Conservation (phyloP, 2,113 vertebrate species). For the Antennarius striatus region DNA sequence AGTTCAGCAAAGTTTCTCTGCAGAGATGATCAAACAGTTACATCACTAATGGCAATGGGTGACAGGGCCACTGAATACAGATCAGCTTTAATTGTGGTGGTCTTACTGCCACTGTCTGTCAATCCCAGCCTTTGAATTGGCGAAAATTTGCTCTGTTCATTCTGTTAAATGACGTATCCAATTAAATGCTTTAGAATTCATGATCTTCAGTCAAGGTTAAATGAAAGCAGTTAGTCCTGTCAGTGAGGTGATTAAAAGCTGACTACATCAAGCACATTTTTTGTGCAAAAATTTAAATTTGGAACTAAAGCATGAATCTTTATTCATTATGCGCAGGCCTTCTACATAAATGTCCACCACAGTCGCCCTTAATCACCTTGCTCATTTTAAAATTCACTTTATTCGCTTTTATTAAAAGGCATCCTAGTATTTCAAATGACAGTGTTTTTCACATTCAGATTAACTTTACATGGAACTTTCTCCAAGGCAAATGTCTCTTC, state of each 20-base stretch:
- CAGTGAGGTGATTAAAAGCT: constrained; percentile 99
- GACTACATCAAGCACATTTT: constrained; percentile 98
- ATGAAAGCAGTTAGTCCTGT: constrained; percentile 99
- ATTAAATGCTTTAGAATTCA: constrained; percentile 99
- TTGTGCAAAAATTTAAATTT: constrained; percentile 98
- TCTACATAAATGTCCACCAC: constrained; percentile 97
- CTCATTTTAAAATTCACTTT: constrained; percentile 96
- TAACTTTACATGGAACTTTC: constrained; percentile 48
- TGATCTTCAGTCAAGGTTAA: constrained; percentile 99
- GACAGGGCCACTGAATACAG: constrained; percentile 96
- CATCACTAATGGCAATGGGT: constrained; percentile 93
- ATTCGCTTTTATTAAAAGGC: constrained; percentile 85
- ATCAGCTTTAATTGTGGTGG: constrained; percentile 99
- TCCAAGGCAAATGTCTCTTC: constrained; percentile 18
- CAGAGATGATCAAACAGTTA: constrained; percentile 91
- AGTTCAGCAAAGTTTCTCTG: constrained; percentile 88
- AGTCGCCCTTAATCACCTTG: constrained; percentile 96
- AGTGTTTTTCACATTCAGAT: constrained; percentile 70
- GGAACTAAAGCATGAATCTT: constrained; percentile 98
- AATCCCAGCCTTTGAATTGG: constrained; percentile 99
- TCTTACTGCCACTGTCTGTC: constrained; percentile 99
- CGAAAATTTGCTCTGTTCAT: constrained; percentile 99
- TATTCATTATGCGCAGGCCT: constrained; percentile 96
- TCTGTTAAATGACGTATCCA: constrained; percentile 99
- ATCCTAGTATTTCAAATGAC: constrained; percentile 87